phyloP scores from a whole-genome alignment of 2,113 vertebrate species.

The Syngnathoides biaculeatus region DNA sequence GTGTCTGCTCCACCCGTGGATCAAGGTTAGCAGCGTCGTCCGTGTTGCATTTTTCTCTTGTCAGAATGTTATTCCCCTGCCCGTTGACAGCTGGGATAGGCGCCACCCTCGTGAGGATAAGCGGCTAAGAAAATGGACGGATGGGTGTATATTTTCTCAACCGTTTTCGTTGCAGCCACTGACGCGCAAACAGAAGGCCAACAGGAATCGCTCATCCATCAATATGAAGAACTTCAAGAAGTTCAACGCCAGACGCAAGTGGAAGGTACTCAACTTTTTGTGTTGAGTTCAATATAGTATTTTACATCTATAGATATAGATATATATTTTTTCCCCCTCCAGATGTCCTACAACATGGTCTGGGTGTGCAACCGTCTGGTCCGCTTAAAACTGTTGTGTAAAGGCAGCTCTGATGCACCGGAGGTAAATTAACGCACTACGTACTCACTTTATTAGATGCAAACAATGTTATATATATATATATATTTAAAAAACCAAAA shows the following conservation, averaged over 20 bases:
- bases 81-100: no score
- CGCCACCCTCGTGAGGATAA: no score
- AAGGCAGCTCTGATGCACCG: conserved; percentile 33
- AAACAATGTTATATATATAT: no score
- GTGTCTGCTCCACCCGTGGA: conserved; percentile 76
- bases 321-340: neutral
- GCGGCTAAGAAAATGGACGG: no score
- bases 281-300: neutral
- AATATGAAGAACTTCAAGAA: conserved; percentile 81
- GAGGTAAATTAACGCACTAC: conserved; percentile 58
- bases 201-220: conserved; percentile 75
- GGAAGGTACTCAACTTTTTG: conserved; percentile 68
- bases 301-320: neutral
- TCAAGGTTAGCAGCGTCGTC: conserved; percentile 71
- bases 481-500: no score
- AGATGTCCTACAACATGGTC: conserved; percentile 77
- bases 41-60: neutral
- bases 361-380: conserved; percentile 69
- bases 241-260: conserved; percentile 76
- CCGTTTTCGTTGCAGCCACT: conserved; percentile 62
- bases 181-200: conserved; percentile 62
- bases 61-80: no score
- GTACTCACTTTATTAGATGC: neutral
- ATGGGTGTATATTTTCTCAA: no score
- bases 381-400: conserved; percentile 54